Evolutionary conservation across 2,888 invertebrate species (phyloP).

Genomic region (Leuctra nigra): DNA sequence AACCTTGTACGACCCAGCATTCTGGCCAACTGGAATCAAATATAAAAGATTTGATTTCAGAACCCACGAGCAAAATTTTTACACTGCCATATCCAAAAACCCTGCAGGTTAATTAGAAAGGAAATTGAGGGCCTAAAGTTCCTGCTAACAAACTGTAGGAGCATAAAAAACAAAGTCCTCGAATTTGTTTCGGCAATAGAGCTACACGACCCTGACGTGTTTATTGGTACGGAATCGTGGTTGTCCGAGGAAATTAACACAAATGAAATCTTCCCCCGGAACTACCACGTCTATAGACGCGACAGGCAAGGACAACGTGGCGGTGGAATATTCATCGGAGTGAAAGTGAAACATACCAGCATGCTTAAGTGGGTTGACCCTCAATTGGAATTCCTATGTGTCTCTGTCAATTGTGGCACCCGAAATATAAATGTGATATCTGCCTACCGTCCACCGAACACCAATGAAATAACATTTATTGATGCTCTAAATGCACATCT

Average conservation of each 20-base stretch:
- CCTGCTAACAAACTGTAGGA: not conserved
- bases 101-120: too few relatives aligned
- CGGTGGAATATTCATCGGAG: not conserved
- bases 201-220: not conserved
- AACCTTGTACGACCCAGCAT: too few relatives aligned
- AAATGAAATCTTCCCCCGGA: not conserved
- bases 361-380: not conserved
- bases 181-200: too few relatives aligned
- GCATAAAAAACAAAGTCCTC: not conserved
- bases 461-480: not conserved
- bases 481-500: not conserved
- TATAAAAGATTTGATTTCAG: too few relatives aligned
- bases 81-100: too few relatives aligned
- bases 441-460: not conserved
- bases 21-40: too few relatives aligned
- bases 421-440: not conserved
- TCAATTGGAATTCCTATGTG: not conserved
- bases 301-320: not conserved
- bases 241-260: not conserved
- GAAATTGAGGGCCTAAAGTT: too few relatives aligned
- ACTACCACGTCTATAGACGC: not conserved
- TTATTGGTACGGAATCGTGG: too few relatives aligned
- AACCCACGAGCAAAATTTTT: too few relatives aligned
- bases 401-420: not conserved
- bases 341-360: not conserved